Evolutionary conservation across 2,888 invertebrate species (phyloP), one percentile per base, ranked within the genome.

Genomic region (Melieria crassipennis): DNA sequence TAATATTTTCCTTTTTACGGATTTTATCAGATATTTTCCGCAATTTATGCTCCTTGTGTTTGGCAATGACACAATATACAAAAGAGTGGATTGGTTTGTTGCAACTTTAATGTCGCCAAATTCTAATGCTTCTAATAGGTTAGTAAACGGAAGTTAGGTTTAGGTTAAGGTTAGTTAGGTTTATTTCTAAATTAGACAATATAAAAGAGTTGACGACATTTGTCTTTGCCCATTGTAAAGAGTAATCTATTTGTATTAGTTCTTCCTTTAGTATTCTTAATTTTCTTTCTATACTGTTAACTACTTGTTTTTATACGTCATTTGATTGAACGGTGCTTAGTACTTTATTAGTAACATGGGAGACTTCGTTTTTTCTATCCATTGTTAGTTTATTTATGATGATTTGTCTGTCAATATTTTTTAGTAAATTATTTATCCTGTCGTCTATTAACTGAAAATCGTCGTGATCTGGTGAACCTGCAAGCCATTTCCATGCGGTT

Each of bases 401-500:
- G 9, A 10, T 46, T 46, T 60, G 50, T 52, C 9, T 70, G 13
- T 70, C 43, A 16, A 65, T 70, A 11, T 70, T 70, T 64, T 50
- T 57, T n/a, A 70, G 45, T 70, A 70, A 64, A 43, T 70, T 64
- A 52, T 56, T 70, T 5, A 30, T 63, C 50, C 45, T 43, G n/a
- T 61, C 61, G 13, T 47, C 10, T 63, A 64, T 64, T 47, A 70
- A n/a, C 13, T 70, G 65, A 45, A 70, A 70, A 60, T 65, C 61
- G 61, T 65, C 61, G 55, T 65, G 65, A 52, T 60, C 69, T 57
- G 64, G 69, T n/a, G 64, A 58, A 16, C 65, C 61, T 65, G 70
- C 65, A 16, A 70, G 56, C 70, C 65, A 65, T 55, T 65, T 65
- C 70, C 61, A 65, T 46, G 60, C 16, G 11, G 58, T 70, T 56